Conservation (phyloP, 2,888 invertebrate genomes). For the Leptinotarsa tumamoca region DNA sequence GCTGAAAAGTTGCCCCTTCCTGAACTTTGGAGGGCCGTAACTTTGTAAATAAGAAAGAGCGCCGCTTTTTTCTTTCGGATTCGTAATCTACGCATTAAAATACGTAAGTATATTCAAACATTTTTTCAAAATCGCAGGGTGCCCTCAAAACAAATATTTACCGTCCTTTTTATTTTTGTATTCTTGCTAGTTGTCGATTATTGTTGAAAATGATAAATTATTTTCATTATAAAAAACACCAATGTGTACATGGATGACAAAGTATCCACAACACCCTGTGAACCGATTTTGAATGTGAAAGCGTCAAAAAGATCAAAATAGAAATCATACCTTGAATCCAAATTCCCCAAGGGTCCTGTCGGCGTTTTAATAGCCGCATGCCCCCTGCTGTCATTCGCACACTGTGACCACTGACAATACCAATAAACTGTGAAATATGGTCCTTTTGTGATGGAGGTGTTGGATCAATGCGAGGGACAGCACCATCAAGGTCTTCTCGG, state of each 20-base stretch:
- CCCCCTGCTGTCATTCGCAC: conserved; percentile 50
- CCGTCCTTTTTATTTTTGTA: too few relatives aligned
- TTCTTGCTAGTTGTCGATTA: not conserved
- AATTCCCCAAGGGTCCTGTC: conserved; percentile 10
- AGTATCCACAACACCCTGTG: not conserved
- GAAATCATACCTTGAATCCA: conserved; percentile 9
- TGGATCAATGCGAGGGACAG: conserved; percentile 45
- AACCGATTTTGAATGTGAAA: not conserved
- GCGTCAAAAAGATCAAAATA: not conserved
- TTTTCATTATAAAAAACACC: too few relatives aligned
- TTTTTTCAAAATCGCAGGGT: too few relatives aligned
- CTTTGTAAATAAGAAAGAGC: too few relatives aligned
- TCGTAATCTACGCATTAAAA: too few relatives aligned
- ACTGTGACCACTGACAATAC: conserved; percentile 55
- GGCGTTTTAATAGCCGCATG: conserved; percentile 21
- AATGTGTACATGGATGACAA: too few relatives aligned
- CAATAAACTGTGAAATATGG: conserved; percentile 60
- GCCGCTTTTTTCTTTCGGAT: too few relatives aligned
- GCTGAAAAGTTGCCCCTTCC: too few relatives aligned
- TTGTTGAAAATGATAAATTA: not conserved
- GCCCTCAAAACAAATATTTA: too few relatives aligned
- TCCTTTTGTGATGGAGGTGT: conserved; percentile 53
- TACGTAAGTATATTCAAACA: too few relatives aligned
- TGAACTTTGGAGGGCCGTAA: too few relatives aligned
- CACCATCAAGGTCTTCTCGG: conserved; percentile 45